Base-by-base conservation (phyloP, 2,113 vertebrate genomes). In the Albula glossodonta region DNA sequence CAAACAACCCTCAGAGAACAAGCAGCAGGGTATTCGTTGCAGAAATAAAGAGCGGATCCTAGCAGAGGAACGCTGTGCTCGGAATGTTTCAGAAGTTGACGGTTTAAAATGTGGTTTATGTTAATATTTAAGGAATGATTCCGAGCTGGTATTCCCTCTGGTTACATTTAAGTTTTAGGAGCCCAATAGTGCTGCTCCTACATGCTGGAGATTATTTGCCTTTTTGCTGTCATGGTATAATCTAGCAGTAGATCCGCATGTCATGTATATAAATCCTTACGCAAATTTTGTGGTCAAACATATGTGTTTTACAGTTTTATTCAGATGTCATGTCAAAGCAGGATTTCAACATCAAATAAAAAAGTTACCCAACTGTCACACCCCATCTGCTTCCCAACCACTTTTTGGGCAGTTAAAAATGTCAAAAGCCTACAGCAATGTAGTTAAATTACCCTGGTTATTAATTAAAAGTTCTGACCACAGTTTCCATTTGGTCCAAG, bases 1-100 rank as follows among this genome's bases (percentile, higher is more conserved):
- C 91, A 92, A 88, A 80, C 88, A 88, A 88, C 90, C 91, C 90
- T 90, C 90, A 92, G 91, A 93, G 82, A 87, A 63, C 63, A 22
- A 84, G 4, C 57, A 60, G 51, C 25, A 22, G 41, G 70, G 80
- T 56, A 19, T 49, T 7, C 50, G 3, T 22, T 51, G 63, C 48
- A 56, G 17, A 86, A 56, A 74, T 22, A 63, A 52, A 63, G 10
- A 53, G 22, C 22, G 22, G 8, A 74, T n/a, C 22, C 8, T 5
- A n/a, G 22, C 3, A n/a, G 70, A 31, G n/a, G 70, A 74, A 31
- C 22, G n/a, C 70, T 31, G n/a, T 9, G 17, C 31, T n/a, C 22
- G 22, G 22, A 74, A 31, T 74, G 70, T 31, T 74, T 63, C 3
- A 10, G 9, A 5, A 74, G 22, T 8, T n/a, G n/a, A 5, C 70